Evolutionary conservation across 2,113 vertebrate genomes (phyloP).

Genomic region (Natator depressus): DNA sequence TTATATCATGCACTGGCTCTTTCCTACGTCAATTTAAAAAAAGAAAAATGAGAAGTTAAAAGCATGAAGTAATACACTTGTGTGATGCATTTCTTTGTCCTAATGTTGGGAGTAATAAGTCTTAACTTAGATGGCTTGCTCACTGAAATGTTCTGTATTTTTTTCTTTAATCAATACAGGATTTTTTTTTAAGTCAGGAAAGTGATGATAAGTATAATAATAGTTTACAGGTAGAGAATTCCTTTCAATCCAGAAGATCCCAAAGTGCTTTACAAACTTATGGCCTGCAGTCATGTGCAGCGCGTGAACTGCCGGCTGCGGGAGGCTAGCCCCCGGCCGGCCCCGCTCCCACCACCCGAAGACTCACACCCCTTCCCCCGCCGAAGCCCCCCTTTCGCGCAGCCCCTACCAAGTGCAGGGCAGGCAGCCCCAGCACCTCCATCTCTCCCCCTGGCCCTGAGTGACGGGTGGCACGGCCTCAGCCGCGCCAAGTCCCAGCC

Average conservation of each 20-base stretch:
- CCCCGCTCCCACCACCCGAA: too few relatives aligned
- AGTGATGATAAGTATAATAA: neutral
- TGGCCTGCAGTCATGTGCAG: neutral
- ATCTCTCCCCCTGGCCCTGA: too few relatives aligned
- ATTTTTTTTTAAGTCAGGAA: neutral
- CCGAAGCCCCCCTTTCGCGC: too few relatives aligned
- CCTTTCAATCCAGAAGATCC: neutral
- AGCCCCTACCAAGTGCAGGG: too few relatives aligned
- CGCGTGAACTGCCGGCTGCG: too few relatives aligned
- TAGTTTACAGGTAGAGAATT: neutral
- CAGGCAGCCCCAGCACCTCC: too few relatives aligned
- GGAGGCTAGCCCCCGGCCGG: too few relatives aligned
- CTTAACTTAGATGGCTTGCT: neutral
- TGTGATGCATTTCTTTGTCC: neutral
- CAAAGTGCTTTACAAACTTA: neutral
- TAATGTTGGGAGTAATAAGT: neutral
- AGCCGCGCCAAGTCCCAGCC: too few relatives aligned
- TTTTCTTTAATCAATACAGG: neutral
- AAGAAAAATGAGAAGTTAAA: rapidly evolving
- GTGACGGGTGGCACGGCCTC: too few relatives aligned
- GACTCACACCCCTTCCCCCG: too few relatives aligned
- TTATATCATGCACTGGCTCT: neutral
- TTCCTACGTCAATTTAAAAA: neutral
- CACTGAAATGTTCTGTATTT: neutral
- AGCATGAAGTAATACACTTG: neutral